phyloP scores from a whole-genome alignment of 2,113 vertebrate species.

The Arothron firmamentum region DNA sequence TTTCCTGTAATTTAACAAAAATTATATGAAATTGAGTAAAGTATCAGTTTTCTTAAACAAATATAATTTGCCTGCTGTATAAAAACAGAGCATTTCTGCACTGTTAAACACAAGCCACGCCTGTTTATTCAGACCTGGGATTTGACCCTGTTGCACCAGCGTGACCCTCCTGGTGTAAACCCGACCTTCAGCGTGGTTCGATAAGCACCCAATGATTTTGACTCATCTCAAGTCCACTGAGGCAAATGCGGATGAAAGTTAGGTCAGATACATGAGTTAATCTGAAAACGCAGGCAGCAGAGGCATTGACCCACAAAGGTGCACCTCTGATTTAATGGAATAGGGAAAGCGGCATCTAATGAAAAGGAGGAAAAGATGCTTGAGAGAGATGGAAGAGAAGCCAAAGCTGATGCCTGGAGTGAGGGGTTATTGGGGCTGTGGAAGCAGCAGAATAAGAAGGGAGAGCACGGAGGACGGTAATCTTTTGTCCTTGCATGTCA shows the following conservation, averaged over 20 bases:
- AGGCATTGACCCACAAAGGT: constrained; percentile 55
- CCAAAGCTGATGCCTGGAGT: constrained; percentile 54
- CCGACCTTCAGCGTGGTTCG: constrained; percentile 47
- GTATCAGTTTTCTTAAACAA: no score
- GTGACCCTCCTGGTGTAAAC: constrained; percentile 30
- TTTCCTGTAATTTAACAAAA: no score
- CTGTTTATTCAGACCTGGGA: not conserved
- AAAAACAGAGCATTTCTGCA: constrained; percentile 19
- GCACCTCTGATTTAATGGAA: constrained; percentile 41
- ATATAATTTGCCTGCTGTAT: not conserved
- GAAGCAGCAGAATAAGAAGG: constrained; percentile 22
- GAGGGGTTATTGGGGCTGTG: constrained; percentile 57
- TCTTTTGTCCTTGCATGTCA: constrained; percentile 71
- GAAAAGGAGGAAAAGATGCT: constrained; percentile 19
- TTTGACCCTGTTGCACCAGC: constrained; percentile 18
- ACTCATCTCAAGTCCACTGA: constrained; percentile 54
- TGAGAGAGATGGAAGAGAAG: constrained; percentile 11
- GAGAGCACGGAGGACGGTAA: constrained; percentile 47
- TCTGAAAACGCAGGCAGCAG: constrained; percentile 44
- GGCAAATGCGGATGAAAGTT: constrained; percentile 62
- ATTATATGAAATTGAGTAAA: no score
- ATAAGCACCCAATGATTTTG: constrained; percentile 58
- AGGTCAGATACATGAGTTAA: constrained; percentile 61
- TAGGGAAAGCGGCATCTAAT: constrained; percentile 24
- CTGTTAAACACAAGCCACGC: not conserved